A percentile compares a stretch with the other conserved stretches of the same genome.
phyloP scores from a whole-genome alignment of 2,113 vertebrate genomes.

The Callaeas wilsoni region DNA sequence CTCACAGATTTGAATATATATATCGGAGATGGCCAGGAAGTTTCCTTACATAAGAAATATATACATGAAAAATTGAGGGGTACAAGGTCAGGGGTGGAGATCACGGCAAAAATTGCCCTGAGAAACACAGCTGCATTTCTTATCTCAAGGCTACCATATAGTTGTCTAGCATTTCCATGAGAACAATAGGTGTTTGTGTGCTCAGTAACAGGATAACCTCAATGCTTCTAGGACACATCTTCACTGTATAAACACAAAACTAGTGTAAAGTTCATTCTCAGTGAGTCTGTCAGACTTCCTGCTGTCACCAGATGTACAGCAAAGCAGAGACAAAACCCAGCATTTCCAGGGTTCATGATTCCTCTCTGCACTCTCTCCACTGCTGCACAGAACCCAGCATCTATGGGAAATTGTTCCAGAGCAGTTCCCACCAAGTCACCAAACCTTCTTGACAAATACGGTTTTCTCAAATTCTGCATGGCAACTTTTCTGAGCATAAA shows the following conservation, averaged over 20 bases:
- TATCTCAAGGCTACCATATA: neutral
- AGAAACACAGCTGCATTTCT: neutral
- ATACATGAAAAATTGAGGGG: neutral
- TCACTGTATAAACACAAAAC: neutral
- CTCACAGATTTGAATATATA: neutral
- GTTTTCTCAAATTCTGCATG: neutral
- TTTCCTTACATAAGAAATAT: neutral
- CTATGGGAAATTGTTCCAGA: neutral
- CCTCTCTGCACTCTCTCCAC: neutral
- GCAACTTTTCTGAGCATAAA: neutral
- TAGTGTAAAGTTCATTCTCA: neutral
- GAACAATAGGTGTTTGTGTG: neutral
- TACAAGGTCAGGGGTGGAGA: accelerated
- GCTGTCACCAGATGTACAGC: neutral
- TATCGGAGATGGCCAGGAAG: neutral
- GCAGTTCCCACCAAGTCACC: neutral
- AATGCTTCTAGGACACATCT: neutral
- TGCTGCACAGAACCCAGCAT: neutral
- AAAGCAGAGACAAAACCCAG: neutral
- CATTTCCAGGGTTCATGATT: neutral
- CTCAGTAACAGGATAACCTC: neutral
- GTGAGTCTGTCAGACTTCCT: neutral
- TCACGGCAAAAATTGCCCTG: neutral
- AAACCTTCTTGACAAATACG: accelerated
- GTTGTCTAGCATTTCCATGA: neutral